These are phyloP conservation scores for Lagenorhynchus albirostris DNA, from an alignment of 2,113 vertebrate species.

Conservation along the genomic window DNA sequence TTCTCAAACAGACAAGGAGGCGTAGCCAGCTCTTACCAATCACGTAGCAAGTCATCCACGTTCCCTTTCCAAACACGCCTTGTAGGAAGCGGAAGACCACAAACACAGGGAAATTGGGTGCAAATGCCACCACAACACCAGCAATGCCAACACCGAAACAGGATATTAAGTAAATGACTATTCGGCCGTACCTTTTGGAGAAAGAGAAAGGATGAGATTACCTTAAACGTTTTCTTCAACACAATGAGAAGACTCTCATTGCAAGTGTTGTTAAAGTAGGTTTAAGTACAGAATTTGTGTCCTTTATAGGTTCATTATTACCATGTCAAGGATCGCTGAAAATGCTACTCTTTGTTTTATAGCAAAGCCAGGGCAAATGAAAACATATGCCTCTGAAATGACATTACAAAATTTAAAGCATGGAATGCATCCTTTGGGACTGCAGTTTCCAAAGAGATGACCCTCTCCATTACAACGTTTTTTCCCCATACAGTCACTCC, in stretches of 20 bases:
- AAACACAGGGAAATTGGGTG: slow-evolving; percentile 88
- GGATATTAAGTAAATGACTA: slow-evolving; percentile 89
- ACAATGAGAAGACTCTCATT: not conserved
- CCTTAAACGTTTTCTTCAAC: not conserved
- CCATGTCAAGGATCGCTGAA: not conserved
- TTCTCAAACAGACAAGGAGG: not conserved
- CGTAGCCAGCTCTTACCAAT: slow-evolving; percentile 85
- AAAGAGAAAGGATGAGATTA: slow-evolving; percentile 6
- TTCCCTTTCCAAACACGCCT: slow-evolving; percentile 94
- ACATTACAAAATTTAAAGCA: not conserved
- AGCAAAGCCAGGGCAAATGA: not conserved
- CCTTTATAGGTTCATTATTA: not conserved
- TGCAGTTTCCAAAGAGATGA: not conserved
- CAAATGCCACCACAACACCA: slow-evolving; percentile 91
- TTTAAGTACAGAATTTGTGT: not conserved
- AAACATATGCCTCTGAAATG: not conserved
- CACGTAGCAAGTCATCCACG: slow-evolving; percentile 94
- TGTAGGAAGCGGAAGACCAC: slow-evolving; percentile 92
- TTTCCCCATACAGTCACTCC: rapidly evolving
- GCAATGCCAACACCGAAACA: slow-evolving; percentile 88
- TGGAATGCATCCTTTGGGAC: not conserved
- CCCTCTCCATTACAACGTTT: rapidly evolving
- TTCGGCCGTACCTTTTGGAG: slow-evolving; percentile 90
- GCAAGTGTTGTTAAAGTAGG: not conserved
- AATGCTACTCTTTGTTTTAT: not conserved